A percentile compares a stretch with the other conserved stretches of the same genome.
phyloP scores from a whole-genome alignment of 2,888 invertebrate genomes.

The Drosophila vallismaia region DNA sequence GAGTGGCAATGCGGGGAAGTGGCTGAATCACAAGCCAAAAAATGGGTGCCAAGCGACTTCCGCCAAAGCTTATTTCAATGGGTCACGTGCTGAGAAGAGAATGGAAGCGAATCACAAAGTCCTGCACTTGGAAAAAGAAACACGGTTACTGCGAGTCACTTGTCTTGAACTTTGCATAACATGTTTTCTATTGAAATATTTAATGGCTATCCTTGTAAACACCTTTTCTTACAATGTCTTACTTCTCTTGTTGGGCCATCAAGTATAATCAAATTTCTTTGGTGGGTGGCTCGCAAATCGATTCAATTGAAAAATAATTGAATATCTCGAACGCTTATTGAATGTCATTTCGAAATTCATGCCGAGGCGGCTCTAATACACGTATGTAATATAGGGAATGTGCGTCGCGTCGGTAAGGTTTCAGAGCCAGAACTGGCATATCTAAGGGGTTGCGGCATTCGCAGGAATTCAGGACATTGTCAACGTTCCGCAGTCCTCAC shows the following conservation, averaged over 20 bases:
- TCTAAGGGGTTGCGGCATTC: slow-evolving; percentile 24
- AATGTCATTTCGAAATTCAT: slow-evolving; percentile 60
- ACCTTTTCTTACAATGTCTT: background rate
- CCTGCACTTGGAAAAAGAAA: slow-evolving; percentile 14
- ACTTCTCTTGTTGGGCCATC: background rate
- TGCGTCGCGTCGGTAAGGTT: background rate
- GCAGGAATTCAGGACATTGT: slow-evolving; percentile 34
- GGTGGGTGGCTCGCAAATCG: slow-evolving; percentile 52
- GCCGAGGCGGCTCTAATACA: slow-evolving; percentile 7
- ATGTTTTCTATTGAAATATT: too few relatives aligned
- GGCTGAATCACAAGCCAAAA: slow-evolving; percentile 21
- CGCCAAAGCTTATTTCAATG: slow-evolving; percentile 44
- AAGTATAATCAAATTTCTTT: slow-evolving; percentile 35
- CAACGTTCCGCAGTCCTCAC: slow-evolving; percentile 34
- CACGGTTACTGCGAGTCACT: background rate
- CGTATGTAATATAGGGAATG: background rate
- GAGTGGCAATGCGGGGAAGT: background rate
- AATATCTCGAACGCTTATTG: slow-evolving; percentile 74
- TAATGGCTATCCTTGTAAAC: background rate
- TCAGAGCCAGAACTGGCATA: slow-evolving; percentile 12
- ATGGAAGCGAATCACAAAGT: slow-evolving; percentile 5
- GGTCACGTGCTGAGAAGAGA: slow-evolving; percentile 42
- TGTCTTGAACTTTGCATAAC: background rate
- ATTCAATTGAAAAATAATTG: slow-evolving; percentile 78
- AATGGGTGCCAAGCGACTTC: slow-evolving; percentile 74